Percentiles rank a stretch among this genome's conserved stretches.
Conservation (phyloP, 2,888 invertebrate species). For the Hyalella azteca region DNA sequence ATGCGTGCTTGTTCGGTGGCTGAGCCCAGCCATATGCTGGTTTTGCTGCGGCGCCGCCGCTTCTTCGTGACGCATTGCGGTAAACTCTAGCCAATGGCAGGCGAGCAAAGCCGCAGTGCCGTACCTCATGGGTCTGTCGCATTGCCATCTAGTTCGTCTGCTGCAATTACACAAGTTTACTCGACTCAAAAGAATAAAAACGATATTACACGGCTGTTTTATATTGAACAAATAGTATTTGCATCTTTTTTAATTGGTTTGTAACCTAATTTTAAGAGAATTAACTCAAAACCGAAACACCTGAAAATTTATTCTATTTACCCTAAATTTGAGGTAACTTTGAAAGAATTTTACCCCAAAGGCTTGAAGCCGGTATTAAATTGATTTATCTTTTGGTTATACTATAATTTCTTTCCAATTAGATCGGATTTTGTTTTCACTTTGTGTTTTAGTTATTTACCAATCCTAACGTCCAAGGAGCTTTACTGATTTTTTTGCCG, state of each 20-base stretch:
- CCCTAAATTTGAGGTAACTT: not conserved
- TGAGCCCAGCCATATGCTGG: conserved; percentile 41
- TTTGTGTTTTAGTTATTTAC: no score
- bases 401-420: no score
- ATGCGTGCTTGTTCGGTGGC: conserved; percentile 30
- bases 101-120: conserved; percentile 14
- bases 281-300: not conserved
- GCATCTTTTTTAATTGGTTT: not conserved
- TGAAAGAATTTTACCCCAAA: not conserved
- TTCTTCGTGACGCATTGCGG: conserved; percentile 48
- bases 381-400: no score
- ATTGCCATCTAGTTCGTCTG: conserved; percentile 18
- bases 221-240: not conserved
- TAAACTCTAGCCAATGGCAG: conserved; percentile 41
- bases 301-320: not conserved
- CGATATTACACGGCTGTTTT: no score
- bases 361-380: not conserved
- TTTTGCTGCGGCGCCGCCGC: conserved; percentile 42
- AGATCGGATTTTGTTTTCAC: no score
- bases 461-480: no score
- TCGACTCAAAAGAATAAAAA: not conserved
- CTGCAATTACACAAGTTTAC: not conserved
- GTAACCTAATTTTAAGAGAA: not conserved
- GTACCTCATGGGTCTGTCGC: conserved; percentile 2
- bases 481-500: no score